phyloP scores from a whole-genome alignment of 2,113 vertebrate species.

The Leucoraja erinaceus region DNA sequence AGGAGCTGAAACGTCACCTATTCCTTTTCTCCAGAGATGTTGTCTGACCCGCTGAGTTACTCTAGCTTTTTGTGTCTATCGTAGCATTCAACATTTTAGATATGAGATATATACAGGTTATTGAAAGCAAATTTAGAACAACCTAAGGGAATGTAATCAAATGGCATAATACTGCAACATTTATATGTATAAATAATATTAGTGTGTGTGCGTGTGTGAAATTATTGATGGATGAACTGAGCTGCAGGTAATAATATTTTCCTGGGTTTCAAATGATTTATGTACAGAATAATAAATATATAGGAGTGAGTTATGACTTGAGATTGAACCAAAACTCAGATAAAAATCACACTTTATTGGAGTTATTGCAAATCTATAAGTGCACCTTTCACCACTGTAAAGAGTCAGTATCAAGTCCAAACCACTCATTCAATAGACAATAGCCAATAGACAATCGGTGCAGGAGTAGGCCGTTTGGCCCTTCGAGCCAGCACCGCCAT shows the following conservation, averaged over 20 bases:
- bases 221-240: background rate
- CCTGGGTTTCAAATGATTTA: constrained; percentile 22
- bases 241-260: background rate
- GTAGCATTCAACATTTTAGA: background rate
- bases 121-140: background rate
- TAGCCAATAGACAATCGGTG: too few species aligned
- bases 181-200: background rate
- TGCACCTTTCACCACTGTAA: constrained; percentile 8
- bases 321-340: constrained; percentile 12
- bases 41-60: too few species aligned
- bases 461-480: too few species aligned
- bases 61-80: background rate
- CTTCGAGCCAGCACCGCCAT: too few species aligned
- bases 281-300: constrained; percentile 23
- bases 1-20: too few species aligned
- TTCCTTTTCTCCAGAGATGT: too few species aligned
- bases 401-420: constrained; percentile 10
- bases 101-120: background rate
- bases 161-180: background rate
- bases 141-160: background rate
- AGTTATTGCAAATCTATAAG: constrained; percentile 20
- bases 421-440: too few species aligned
- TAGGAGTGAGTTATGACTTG: background rate
- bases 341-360: background rate
- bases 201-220: background rate